phyloP scores from a whole-genome alignment of 2,888 invertebrate species.

The Limenitis camilla region DNA sequence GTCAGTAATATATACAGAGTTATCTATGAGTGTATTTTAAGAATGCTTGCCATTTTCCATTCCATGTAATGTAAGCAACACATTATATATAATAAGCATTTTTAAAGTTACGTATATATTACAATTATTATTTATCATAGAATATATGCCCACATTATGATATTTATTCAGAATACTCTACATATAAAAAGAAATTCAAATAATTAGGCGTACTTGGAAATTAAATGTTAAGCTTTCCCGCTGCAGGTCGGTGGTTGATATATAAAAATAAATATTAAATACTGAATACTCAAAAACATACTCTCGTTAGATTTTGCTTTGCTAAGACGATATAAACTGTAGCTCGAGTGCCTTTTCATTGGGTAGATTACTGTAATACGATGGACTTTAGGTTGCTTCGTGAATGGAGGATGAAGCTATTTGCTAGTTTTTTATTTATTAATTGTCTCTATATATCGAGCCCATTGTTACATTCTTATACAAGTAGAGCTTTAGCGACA shows the following conservation, averaged over 20 bases:
- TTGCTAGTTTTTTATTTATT: neutral
- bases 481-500: neutral
- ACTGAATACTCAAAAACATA: slow-evolving; percentile 8
- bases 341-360: slow-evolving; percentile 16
- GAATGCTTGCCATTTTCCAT: slow-evolving; percentile 21
- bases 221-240: neutral
- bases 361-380: slow-evolving; percentile 6
- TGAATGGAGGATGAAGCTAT: neutral
- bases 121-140: neutral
- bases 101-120: neutral
- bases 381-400: slow-evolving; percentile 1
- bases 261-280: neutral
- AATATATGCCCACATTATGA: neutral
- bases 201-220: neutral
- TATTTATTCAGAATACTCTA: neutral
- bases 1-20: slow-evolving; percentile 40
- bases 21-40: slow-evolving; percentile 15
- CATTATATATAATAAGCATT: neutral
- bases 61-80: neutral
- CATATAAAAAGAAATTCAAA: too few species aligned
- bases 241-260: slow-evolving; percentile 5
- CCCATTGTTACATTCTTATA: neutral
- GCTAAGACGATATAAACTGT: slow-evolving; percentile 6
- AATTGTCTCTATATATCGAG: neutral
- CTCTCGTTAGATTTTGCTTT: slow-evolving; percentile 2